Percentiles rank a stretch among this genome's conserved stretches.
Evolutionary conservation across 1,140 invertebrate species (phyloP).

Genomic region (Drepana arcuata): DNA sequence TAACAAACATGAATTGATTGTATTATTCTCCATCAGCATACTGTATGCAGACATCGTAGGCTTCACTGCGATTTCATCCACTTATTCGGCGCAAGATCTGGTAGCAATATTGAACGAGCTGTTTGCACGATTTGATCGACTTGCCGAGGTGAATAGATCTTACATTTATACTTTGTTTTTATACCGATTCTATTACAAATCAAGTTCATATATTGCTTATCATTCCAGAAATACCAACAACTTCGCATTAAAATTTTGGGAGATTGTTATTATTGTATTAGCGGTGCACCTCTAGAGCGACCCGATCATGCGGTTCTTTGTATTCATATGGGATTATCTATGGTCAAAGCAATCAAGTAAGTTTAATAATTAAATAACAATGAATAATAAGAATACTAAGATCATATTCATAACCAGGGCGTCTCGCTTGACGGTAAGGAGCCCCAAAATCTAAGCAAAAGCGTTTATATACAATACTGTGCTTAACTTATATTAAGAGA

Average conservation of each 20-base stretch:
- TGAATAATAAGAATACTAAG: no score
- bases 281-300: constrained; percentile 89
- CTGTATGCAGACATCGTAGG: constrained; percentile 94
- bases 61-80: constrained; percentile 95
- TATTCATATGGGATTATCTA: constrained; percentile 95
- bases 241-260: constrained; percentile 95
- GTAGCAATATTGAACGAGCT: constrained; percentile 95
- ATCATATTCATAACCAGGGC: no score
- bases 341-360: constrained; percentile 97
- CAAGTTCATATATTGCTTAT: constrained; percentile 15
- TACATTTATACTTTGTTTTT: constrained; percentile 6
- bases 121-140: constrained; percentile 93
- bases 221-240: constrained; percentile 90
- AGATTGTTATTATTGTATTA: constrained; percentile 97
- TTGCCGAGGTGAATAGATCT: constrained; percentile 81
- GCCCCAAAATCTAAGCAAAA: no score
- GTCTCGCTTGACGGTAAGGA: no score
- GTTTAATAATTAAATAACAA: no score
- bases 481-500: no score
- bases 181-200: constrained; percentile 4
- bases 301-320: constrained; percentile 94
- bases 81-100: constrained; percentile 92
- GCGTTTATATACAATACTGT: no score
- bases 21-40: constrained; percentile 75
- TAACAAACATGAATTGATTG: neutral